These are phyloP conservation scores for Lytechinus variegatus DNA, from an alignment of 35 echinoderm and acorn worm species.

Conservation along the genomic window DNA sequence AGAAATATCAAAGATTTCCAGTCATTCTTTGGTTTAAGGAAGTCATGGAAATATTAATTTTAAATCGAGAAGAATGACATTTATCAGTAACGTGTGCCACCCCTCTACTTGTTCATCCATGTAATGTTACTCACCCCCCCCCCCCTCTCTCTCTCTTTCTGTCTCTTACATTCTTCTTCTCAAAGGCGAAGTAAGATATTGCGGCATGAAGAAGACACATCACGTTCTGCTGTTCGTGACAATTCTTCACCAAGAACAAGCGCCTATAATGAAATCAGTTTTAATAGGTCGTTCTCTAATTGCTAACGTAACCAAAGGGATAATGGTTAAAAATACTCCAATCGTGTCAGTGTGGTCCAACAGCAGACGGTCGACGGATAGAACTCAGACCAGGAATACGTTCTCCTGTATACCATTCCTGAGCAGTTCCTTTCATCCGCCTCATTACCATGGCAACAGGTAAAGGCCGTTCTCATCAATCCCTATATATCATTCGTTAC, in stretches of 20 bases:
- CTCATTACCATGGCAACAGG: neutral
- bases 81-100: too few relatives aligned
- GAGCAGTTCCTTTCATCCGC: neutral
- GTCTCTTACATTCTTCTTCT: too few relatives aligned
- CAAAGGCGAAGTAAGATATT: too few relatives aligned
- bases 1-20: too few relatives aligned
- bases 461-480: neutral
- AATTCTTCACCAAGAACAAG: too few relatives aligned
- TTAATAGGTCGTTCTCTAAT: neutral
- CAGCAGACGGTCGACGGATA: neutral
- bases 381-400: neutral
- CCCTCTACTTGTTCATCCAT: too few relatives aligned
- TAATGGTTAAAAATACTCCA: neutral
- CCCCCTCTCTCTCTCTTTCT: too few relatives aligned
- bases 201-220: neutral
- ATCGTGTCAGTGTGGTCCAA: neutral
- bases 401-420: neutral
- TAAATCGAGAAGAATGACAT: too few relatives aligned
- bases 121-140: too few relatives aligned
- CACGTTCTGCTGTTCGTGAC: neutral
- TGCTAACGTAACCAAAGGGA: neutral
- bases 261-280: too few relatives aligned
- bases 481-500: neutral
- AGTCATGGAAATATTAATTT: too few relatives aligned
- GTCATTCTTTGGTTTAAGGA: too few relatives aligned